A percentile compares a stretch with the other conserved stretches of the same genome.
These are phyloP conservation scores for Athripsodes cinereus DNA, from an alignment of 2,888 invertebrate species.

Conservation along the genomic window DNA sequence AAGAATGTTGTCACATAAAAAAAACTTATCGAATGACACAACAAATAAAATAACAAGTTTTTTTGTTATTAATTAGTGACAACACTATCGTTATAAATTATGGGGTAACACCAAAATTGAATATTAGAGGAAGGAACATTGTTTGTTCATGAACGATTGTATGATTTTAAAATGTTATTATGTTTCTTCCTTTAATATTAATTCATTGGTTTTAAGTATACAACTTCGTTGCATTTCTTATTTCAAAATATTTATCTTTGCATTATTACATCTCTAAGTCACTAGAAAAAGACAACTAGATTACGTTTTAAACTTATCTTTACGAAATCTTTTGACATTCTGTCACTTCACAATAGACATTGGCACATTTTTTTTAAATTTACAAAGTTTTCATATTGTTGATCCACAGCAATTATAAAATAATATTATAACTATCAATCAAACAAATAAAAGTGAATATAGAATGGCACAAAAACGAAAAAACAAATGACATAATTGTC, in stretches of 20 bases:
- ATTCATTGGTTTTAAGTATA: no score
- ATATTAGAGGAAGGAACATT: background rate
- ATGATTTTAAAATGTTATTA: background rate
- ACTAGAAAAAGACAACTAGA: slow-evolving; percentile 1
- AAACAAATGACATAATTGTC: no score
- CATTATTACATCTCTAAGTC: background rate
- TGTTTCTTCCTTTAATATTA: background rate
- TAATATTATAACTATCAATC: background rate
- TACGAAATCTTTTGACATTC: background rate
- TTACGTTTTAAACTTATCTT: background rate
- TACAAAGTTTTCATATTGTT: no score
- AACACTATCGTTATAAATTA: no score
- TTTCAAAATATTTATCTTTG: background rate
- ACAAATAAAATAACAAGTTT: no score
- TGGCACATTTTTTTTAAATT: background rate
- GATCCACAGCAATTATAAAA: no score
- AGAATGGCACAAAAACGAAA: background rate
- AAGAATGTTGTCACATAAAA: background rate
- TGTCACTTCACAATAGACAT: background rate
- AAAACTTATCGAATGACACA: no score
- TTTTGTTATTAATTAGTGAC: no score
- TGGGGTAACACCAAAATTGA: no score
- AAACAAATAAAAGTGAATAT: background rate
- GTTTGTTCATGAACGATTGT: background rate
- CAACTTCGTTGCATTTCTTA: no score